Base-by-base conservation (phyloP, 2,797 vertebrate species). In the Rhabdophis nuchalis region DNA sequence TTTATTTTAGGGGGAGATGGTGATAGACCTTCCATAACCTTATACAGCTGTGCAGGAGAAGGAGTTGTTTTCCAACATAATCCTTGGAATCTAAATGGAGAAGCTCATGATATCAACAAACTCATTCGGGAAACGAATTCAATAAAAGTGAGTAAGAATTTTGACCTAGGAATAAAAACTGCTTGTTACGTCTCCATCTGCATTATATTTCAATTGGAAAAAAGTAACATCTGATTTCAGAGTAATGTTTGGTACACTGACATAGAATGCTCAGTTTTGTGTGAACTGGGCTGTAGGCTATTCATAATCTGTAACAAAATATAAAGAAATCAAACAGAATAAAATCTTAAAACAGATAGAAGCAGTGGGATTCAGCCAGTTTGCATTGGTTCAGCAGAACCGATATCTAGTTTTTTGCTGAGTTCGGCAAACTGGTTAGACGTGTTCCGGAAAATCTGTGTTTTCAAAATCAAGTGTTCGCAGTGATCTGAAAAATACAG, bases 11-110 rank as follows among this genome's bases (percentile, higher is more conserved):
- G 98, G 89, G 96, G 97, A 86, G 97, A 98, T 36, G 97, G 96
- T 92, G 98, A 98, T 91, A 98, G 97, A 61, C 95, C 97, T 18
- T 96, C 97, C 53, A 96, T 96, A 95, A 98, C 98, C 27, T 96
- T 99, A 90, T 99, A 99, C 94, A 99, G 99, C 96, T 99, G 99
- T 91, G 99, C 98, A 9, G 99, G 99, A 2, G 99, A 99, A 94
- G 99, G 99, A 5, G 41, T 98, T 91, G 97, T 99, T 96, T 97
- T 98, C 90, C 99, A 99, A 61, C 99, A 99, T 88, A 98, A 99
- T 86, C 98, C 98, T 27, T 97, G 98, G 94, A 98, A 98, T 64
- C 98, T 99, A 90, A 97, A 94, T 4, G 97, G 96, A 18, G 99
- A 99, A 85, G 99, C 99, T 85, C 96, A 95, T 11, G 98, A 99